These are phyloP conservation scores for Hipparchia semele DNA, from an alignment of 2,888 invertebrate species.

Conservation along the genomic window DNA sequence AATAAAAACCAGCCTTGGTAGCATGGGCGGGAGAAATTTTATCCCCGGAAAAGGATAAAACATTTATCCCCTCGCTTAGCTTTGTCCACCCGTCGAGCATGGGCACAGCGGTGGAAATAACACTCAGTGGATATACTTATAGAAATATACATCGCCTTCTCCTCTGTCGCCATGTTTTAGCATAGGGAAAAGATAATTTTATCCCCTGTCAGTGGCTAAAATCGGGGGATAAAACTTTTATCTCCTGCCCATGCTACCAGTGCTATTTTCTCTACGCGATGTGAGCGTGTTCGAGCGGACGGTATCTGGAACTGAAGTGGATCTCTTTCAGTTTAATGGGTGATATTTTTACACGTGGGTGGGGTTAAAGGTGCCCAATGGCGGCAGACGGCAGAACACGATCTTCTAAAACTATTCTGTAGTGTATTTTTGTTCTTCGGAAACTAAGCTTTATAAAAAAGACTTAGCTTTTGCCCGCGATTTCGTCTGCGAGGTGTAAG, in stretches of 20 bases:
- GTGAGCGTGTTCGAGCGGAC: slow-evolving; percentile 37
- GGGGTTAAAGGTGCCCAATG: slow-evolving; percentile 80
- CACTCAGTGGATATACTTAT: too few relatives aligned
- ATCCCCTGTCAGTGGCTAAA: background rate
- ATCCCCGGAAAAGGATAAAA: too few relatives aligned
- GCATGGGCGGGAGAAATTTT: too few relatives aligned
- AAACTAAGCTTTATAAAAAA: background rate
- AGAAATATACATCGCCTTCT: too few relatives aligned
- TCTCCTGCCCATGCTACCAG: background rate
- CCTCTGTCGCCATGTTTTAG: too few relatives aligned
- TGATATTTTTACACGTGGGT: slow-evolving; percentile 78
- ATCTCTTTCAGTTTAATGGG: slow-evolving; percentile 77
- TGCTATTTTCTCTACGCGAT: slow-evolving; percentile 5
- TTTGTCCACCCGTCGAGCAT: too few relatives aligned
- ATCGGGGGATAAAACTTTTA: background rate
- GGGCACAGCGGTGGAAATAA: too few relatives aligned
- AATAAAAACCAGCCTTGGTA: too few relatives aligned
- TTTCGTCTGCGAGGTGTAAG: too few relatives aligned
- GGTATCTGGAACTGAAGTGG: slow-evolving; percentile 65
- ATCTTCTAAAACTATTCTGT: background rate
- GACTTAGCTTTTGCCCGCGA: too few relatives aligned
- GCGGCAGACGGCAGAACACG: slow-evolving; percentile 43
- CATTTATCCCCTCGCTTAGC: too few relatives aligned
- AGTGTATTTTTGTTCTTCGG: background rate
- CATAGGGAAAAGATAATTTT: too few relatives aligned